These are phyloP conservation scores for Choloepus didactylus DNA, from an alignment of 2,797 vertebrate genomes.

Conservation along the genomic window DNA sequence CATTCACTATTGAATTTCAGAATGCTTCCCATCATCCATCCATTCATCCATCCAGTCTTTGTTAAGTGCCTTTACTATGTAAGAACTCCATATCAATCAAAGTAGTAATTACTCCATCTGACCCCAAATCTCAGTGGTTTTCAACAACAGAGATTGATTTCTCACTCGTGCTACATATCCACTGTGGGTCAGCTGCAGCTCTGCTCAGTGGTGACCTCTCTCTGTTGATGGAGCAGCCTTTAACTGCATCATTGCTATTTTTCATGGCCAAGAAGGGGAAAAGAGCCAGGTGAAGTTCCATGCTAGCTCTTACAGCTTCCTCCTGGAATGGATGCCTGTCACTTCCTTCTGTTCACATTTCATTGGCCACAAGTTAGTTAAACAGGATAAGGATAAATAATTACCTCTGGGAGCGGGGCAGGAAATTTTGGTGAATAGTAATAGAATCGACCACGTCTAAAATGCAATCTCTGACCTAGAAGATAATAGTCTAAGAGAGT, in stretches of 20 bases:
- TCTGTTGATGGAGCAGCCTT: neutral
- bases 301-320: neutral
- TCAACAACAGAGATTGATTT: neutral
- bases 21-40: neutral
- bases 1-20: neutral
- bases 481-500: neutral
- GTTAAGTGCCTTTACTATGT: neutral
- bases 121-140: neutral
- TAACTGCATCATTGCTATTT: rapidly evolving
- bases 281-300: neutral
- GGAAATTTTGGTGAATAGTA: neutral
- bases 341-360: neutral
- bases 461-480: neutral
- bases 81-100: neutral
- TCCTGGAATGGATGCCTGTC: neutral
- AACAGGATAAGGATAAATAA: neutral
- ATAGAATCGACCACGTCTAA: neutral
- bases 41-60: neutral
- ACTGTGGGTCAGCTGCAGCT: neutral
- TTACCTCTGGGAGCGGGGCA: neutral
- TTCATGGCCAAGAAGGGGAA: neutral
- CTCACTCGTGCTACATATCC: rapidly evolving
- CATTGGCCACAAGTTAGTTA: neutral
- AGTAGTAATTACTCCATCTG: neutral
- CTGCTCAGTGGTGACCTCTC: neutral